Evolutionary conservation across 2,888 invertebrate genomes (phyloP).

Genomic region (Dryomyza anilis): DNA sequence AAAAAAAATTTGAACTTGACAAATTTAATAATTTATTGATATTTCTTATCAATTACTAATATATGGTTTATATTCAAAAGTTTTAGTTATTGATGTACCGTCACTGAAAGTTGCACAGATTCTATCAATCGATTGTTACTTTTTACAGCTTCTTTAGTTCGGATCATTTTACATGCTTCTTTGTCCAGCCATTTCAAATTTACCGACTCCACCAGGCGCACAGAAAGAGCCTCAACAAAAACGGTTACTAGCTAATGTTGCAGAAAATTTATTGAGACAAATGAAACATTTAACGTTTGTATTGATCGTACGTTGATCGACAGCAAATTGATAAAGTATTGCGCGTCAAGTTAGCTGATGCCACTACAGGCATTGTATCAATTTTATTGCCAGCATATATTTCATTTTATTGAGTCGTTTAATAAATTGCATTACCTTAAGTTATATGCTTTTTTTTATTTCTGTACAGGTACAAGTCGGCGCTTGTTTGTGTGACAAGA

Average conservation of each 20-base stretch:
- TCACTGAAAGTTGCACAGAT: no score
- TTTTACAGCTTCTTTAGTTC: no score
- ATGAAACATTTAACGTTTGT: conserved; percentile 56
- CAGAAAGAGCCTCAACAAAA: conserved; percentile 11
- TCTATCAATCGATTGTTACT: no score
- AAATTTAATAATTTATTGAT: no score
- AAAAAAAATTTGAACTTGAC: no score
- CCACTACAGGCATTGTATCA: conserved; percentile 53
- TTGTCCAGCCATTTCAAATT: not conserved
- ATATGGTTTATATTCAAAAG: no score
- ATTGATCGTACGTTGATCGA: not conserved
- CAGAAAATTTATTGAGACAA: conserved; percentile 56
- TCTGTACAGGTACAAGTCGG: conserved; percentile 6
- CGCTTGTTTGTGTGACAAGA: conserved; percentile 12
- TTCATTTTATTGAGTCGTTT: conserved; percentile 59
- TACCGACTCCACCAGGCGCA: no score
- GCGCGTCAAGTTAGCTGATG: no score
- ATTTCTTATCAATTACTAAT: no score
- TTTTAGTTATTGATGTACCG: no score
- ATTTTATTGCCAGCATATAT: conserved; percentile 57
- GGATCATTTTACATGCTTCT: no score
- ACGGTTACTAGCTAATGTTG: conserved; percentile 16
- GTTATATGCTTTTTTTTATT: not conserved
- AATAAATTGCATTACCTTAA: conserved; percentile 36
- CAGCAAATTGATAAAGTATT: not conserved